A percentile compares a stretch with the other conserved stretches of the same genome.
Evolutionary conservation across 2,888 invertebrate genomes (phyloP).

Genomic region (Empis livida): DNA sequence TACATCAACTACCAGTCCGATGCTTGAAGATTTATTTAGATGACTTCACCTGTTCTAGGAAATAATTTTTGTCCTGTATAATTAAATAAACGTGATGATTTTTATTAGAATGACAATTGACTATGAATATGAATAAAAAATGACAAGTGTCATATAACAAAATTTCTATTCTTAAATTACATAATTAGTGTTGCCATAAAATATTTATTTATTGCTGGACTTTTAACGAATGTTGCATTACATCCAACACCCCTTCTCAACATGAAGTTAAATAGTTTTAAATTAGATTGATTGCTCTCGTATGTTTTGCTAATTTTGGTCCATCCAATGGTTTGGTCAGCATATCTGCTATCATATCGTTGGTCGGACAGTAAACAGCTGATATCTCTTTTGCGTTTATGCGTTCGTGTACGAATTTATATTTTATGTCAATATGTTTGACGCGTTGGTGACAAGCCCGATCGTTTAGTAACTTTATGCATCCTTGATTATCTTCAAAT

Average conservation of each 20-base stretch:
- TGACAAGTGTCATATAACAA: too few relatives aligned
- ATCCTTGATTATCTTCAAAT: not conserved
- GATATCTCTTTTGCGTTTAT: not conserved
- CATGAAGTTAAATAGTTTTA: not conserved
- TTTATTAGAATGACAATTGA: too few relatives aligned
- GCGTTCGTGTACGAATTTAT: not conserved
- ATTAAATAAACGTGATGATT: too few relatives aligned
- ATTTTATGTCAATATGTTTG: not conserved
- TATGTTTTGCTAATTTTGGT: not conserved
- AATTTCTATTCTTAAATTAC: too few relatives aligned
- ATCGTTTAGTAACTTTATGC: not conserved
- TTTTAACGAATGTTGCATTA: not conserved
- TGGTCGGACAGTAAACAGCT: not conserved
- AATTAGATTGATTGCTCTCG: not conserved
- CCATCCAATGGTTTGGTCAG: not conserved
- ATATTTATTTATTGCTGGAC: too few relatives aligned
- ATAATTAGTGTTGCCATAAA: too few relatives aligned
- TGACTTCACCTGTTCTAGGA: too few relatives aligned
- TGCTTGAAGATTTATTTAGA: too few relatives aligned
- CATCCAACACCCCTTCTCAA: constrained; percentile 1
- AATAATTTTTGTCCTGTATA: too few relatives aligned
- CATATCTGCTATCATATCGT: constrained; percentile 1
- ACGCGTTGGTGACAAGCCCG: not conserved
- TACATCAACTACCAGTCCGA: too few relatives aligned
- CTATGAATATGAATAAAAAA: too few relatives aligned